Evolutionary conservation across 2,888 invertebrate species (phyloP).

Genomic region (Boloria euphrosyne): DNA sequence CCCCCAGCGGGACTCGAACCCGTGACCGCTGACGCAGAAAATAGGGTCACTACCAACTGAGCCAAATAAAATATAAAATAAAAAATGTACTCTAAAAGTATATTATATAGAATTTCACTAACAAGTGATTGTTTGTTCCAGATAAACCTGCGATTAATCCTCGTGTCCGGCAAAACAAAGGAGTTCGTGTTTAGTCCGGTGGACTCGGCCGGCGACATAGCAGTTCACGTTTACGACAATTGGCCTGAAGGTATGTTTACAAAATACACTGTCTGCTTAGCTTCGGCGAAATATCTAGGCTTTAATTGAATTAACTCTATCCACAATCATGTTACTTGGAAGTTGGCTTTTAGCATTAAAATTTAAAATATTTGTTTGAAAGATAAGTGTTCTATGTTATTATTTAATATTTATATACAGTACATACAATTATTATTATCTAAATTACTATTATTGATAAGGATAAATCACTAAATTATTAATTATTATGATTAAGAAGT

Average conservation of each 20-base stretch:
- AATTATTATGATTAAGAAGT: too few relatives aligned
- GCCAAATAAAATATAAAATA: too few relatives aligned
- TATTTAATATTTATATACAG: too few relatives aligned
- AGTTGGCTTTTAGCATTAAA: background rate
- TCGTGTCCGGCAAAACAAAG: slow-evolving; percentile 99
- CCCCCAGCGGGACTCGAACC: too few relatives aligned
- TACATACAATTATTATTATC: too few relatives aligned
- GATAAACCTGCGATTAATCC: slow-evolving; percentile 98
- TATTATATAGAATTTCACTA: too few relatives aligned
- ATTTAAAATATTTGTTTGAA: background rate
- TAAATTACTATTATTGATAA: too few relatives aligned
- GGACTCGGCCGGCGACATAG: slow-evolving; percentile 99
- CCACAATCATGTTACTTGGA: background rate
- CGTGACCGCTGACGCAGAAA: too few relatives aligned
- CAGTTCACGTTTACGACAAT: slow-evolving; percentile 99
- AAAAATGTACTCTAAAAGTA: too few relatives aligned
- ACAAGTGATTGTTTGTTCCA: slow-evolving; percentile 77
- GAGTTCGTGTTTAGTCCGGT: slow-evolving; percentile 98
- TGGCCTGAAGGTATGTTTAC: slow-evolving; percentile 95
- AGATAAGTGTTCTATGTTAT: too few relatives aligned
- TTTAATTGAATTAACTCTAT: background rate
- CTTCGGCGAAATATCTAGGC: background rate
- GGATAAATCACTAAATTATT: too few relatives aligned
- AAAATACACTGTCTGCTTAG: background rate
- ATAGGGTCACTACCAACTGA: too few relatives aligned